Evolutionary conservation across 1,140 invertebrate species (phyloP).

Genomic region (Sarcophaga bullata): DNA sequence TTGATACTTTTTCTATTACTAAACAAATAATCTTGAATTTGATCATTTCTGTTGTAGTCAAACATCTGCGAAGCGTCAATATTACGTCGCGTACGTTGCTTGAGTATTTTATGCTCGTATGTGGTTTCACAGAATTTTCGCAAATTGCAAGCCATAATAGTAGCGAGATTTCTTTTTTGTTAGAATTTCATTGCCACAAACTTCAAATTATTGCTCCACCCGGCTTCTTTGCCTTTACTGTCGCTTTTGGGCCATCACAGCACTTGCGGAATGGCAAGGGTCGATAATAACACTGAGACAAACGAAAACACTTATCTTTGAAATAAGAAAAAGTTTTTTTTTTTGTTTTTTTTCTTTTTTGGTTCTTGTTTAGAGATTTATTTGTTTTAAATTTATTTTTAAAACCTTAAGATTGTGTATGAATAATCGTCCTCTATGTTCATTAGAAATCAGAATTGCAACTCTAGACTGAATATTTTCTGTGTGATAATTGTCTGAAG

Average conservation of each 20-base stretch:
- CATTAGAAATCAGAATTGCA: constrained; percentile 5
- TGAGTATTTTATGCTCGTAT: neutral
- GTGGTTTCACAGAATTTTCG: constrained; percentile 8
- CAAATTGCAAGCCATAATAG: neutral
- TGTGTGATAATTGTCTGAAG: neutral
- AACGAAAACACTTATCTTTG: too few relatives aligned
- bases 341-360: neutral
- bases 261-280: neutral
- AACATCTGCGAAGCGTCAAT: neutral
- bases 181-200: neutral
- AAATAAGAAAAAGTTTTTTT: too few relatives aligned
- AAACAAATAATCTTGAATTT: neutral
- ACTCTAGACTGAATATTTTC: neutral
- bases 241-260: neutral
- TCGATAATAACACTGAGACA: neutral
- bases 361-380: neutral
- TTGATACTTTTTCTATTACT: constrained; percentile 5
- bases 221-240: neutral
- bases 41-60: neutral
- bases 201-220: neutral
- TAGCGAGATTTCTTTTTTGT: neutral
- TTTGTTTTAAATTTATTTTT: neutral
- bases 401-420: neutral
- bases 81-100: neutral
- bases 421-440: neutral